A percentile compares a stretch with the other conserved stretches of the same genome.
phyloP scores from a whole-genome alignment of 2,888 invertebrate genomes.

The Cephus runcator region DNA sequence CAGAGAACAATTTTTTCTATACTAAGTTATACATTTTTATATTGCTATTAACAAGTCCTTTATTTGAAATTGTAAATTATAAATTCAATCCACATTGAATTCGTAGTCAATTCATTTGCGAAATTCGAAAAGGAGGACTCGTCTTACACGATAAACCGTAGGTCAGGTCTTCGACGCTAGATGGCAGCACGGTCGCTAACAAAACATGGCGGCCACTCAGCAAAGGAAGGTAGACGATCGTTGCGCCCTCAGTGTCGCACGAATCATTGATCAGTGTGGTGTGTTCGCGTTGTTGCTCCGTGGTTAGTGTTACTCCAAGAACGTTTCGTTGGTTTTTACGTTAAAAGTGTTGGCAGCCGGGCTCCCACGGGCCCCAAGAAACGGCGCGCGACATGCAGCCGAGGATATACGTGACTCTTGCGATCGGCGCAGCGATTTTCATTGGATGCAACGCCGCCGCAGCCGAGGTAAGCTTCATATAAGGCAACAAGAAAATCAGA shows the following conservation, averaged over 20 bases:
- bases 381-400: slow-evolving; percentile 70
- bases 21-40: neutral
- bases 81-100: neutral
- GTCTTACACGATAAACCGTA: neutral
- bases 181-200: neutral
- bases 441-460: slow-evolving; percentile 77
- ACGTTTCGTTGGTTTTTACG: slow-evolving; percentile 33
- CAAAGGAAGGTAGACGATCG: slow-evolving; percentile 42
- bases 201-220: slow-evolving; percentile 26
- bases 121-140: neutral
- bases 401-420: slow-evolving; percentile 80
- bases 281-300: slow-evolving; percentile 58
- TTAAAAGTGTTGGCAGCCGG: slow-evolving; percentile 27
- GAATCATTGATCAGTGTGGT: slow-evolving; percentile 64
- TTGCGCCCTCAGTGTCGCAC: slow-evolving; percentile 62
- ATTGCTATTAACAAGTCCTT: neutral
- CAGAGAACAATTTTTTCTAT: neutral
- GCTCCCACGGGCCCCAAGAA: slow-evolving; percentile 31
- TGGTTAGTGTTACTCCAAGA: slow-evolving; percentile 39
- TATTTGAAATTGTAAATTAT: neutral
- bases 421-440: slow-evolving; percentile 78
- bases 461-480: slow-evolving; percentile 74
- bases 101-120: neutral
- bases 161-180: neutral
- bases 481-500: neutral